Evolutionary conservation across 2,113 vertebrate genomes (phyloP), one percentile per base, ranked within the genome.

Genomic region (Ictalurus punctatus): DNA sequence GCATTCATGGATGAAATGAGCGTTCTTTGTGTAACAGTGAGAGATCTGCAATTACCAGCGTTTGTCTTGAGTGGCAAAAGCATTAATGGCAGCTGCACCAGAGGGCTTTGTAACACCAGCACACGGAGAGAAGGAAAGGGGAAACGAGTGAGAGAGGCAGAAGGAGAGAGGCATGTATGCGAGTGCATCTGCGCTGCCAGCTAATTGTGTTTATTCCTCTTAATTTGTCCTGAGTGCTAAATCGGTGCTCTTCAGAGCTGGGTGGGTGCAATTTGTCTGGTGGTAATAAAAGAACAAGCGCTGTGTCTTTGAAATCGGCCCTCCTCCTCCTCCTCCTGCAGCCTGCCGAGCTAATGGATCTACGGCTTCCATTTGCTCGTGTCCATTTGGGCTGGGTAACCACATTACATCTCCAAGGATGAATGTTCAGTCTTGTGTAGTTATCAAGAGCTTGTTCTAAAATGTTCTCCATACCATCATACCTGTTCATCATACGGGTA

Each of bases 131-230:
- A 4, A 87, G 44, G 85, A 90, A 79, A 54, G 79, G 37, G 48
- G 73, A 81, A 86, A 61, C 23, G 40, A 80, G 83, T 25, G 83
- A 56, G 86, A 54, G 93, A 89, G 91, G 74, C 89, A 90, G 84
- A 88, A 84, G n/a, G 85, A 82, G 90, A 92, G 94, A 90, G 89
- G 92, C 44, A 79, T 83, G 84, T 84, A 76, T 37, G 56, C 79
- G n/a, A 69, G 91, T 54, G 86, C 91, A 93, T 93, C 93, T 93
- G 90, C 92, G 92, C 93, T 93, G 83, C 81, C 89, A 88, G 89
- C 91, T 95, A 95, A 95, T 95, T 95, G 92, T 96, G 94, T 95
- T 95, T 95, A 95, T 95, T 95, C 92, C 92, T 95, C 95, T 95
- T 95, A 95, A 96, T 96, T 95, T 94, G 93, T 93, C 94, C 93